phyloP scores from a whole-genome alignment of 2,113 vertebrate species.

The Pterocles orientalis region DNA sequence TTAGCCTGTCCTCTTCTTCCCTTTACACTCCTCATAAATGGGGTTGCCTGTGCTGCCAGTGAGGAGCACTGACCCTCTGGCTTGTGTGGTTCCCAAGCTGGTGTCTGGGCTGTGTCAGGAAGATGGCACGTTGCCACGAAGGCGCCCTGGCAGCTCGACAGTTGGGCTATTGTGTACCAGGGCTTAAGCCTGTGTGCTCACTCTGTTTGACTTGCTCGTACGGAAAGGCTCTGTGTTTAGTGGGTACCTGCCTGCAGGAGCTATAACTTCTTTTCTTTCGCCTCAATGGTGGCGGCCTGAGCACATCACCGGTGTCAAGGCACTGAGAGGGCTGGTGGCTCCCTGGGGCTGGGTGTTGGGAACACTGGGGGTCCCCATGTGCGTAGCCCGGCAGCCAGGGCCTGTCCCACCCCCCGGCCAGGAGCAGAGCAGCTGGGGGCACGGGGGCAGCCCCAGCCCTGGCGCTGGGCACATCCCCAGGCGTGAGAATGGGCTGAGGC shows the following conservation, averaged over 20 bases:
- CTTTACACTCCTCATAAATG: background rate
- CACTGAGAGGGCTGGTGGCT: background rate
- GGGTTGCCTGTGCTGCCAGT: fast-evolving
- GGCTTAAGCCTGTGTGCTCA: background rate
- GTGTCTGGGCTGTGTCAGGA: background rate
- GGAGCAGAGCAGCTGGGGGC: background rate
- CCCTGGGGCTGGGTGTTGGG: background rate
- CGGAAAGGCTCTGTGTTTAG: background rate
- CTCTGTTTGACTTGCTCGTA: background rate
- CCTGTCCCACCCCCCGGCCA: no score
- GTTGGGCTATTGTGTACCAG: background rate
- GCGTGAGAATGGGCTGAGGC: no score
- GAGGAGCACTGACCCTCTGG: background rate
- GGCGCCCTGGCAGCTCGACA: background rate
- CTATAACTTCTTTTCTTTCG: background rate
- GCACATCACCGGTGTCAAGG: background rate
- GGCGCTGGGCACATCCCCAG: fast-evolving
- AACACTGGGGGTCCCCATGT: fast-evolving
- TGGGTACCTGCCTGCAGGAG: background rate
- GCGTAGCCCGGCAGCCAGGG: no score
- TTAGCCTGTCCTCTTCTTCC: background rate
- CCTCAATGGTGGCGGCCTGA: no score
- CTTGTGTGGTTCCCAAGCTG: background rate
- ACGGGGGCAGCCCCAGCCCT: background rate
- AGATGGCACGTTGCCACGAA: background rate